Evolutionary conservation across 2,113 vertebrate species (phyloP), one percentile per base, ranked within the genome.

Genomic region (Agelaius tricolor): DNA sequence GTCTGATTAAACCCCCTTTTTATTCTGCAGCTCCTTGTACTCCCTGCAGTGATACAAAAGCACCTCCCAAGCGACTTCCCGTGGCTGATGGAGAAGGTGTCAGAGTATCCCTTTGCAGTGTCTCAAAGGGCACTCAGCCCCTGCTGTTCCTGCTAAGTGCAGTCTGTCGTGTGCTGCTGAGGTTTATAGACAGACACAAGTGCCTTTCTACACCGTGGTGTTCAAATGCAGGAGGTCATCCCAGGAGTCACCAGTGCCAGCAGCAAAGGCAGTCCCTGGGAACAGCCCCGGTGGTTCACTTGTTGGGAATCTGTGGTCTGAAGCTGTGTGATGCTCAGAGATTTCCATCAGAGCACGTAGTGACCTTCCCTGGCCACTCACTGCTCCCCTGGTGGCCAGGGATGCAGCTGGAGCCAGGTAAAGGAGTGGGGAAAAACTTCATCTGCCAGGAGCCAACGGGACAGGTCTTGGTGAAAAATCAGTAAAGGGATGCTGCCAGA

Each of bases 1-100:
- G 68, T 80, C 97, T 62, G 93, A 97, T 97, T 97, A 97, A 92
- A 97, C 95, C 92, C 77, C 77, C 94, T 91, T 91, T 96, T 93
- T 57, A 68, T 74, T 86, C 81, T 19, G 43, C 55, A 79, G 82
- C 93, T 77, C 58, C 59, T 71, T 22, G 43, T 41, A 39, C 81
- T 87, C 83, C 96, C 90, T 57, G 63, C 69, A 14, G 88, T 13
- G 93, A 78, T 51, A 88, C 84, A 90, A 97, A 96, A 77, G 94
- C 72, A 63, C 35, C 79, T 85, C 96, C 84, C 92, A 30, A 46
- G 90, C 0, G 41, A 78, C 72, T 51, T 80, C 71, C 82, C 58
- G 43, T 51, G 26, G 9, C 71, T 67, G 91, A 85, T 0, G 31
- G 95, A 83, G 78, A 83, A 94, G 30, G 41, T 89, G 89, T 97